Evolutionary conservation across 2,888 invertebrate species (phyloP), one percentile per base, ranked within the genome.

Genomic region (Temnothorax unifasciatus): DNA sequence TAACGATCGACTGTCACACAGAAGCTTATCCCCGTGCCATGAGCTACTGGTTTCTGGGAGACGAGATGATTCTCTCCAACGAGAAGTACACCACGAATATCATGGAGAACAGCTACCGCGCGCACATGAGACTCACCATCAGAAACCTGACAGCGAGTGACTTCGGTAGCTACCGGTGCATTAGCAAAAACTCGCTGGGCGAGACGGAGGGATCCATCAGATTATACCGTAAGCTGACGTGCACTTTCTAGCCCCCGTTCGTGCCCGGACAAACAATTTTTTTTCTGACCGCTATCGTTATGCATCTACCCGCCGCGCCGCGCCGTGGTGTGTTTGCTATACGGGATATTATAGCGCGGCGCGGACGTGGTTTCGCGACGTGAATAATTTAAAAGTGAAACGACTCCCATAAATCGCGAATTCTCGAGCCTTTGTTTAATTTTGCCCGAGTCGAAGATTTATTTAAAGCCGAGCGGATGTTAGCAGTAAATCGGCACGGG

Each of bases 161-260:
- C 96, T 98, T 98, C 94, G 98, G 98, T 88, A 98, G 97, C 96
- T 99, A 98, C 95, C 96, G 98, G 92, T 99, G 98, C 96, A 98
- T 98, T 95, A 98, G 98, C 91, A 99, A 98, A 95, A 98, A 98
- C 95, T 98, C 98, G 77, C 96, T 98, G 68, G 98, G 98, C 86
- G 98, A 98, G 96, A 98, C 98, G 13, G 98, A 98, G 95, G 98
- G 98, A 92, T 98, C 98, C 91, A 98, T 99, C 95, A 96, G 98
- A 94, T 96, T 98, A 90, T 98, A 98, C 95, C 98, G 98, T 98
- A 96, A 96, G 96, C 95, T 63, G 64, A 64, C 44, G 66, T 79
- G 63, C 81, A 79, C 47, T 66, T 57, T 83, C 44, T 57, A 76
- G 50, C 61, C 54, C 54, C 9, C 61, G 61, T 41, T 38, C 63